Percentiles rank a stretch among this genome's conserved stretches.
Evolutionary conservation across 2,888 invertebrate species (phyloP).

Genomic region (Polydrusus cervinus): DNA sequence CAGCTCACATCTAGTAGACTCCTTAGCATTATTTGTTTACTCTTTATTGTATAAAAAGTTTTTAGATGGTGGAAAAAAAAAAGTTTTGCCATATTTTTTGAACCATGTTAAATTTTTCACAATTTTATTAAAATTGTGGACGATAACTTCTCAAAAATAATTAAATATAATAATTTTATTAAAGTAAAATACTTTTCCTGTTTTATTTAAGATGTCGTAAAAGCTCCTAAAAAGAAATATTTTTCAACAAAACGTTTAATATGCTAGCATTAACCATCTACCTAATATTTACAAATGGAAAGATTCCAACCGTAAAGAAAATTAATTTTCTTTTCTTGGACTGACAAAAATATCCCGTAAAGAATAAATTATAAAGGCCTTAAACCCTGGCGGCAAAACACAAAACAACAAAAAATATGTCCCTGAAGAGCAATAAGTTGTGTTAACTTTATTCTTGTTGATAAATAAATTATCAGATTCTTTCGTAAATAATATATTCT

Average conservation of each 20-base stretch:
- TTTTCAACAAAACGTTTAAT: not conserved
- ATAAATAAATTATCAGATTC: not conserved
- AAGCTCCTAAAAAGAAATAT: not conserved
- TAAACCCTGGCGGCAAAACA: slow-evolving; percentile 6
- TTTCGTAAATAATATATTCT: not conserved
- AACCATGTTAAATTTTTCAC: not conserved
- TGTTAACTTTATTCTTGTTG: not conserved
- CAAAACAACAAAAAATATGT: slow-evolving; percentile 9
- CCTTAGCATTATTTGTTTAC: no score
- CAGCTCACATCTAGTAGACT: no score
- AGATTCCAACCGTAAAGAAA: not conserved
- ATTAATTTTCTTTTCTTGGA: slow-evolving; percentile 7
- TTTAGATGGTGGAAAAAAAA: no score
- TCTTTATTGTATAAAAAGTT: no score
- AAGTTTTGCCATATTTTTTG: no score
- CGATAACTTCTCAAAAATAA: not conserved
- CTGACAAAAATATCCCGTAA: not conserved
- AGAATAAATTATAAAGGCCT: slow-evolving; percentile 6
- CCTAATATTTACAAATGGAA: not conserved
- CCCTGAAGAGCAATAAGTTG: not conserved
- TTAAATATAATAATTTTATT: no score
- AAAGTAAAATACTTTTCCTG: not conserved
- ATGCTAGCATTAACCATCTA: not conserved
- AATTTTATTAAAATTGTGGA: not conserved
- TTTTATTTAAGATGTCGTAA: not conserved